phyloP scores from a whole-genome alignment of 1,140 invertebrate species.

The Odontomachus brunneus region DNA sequence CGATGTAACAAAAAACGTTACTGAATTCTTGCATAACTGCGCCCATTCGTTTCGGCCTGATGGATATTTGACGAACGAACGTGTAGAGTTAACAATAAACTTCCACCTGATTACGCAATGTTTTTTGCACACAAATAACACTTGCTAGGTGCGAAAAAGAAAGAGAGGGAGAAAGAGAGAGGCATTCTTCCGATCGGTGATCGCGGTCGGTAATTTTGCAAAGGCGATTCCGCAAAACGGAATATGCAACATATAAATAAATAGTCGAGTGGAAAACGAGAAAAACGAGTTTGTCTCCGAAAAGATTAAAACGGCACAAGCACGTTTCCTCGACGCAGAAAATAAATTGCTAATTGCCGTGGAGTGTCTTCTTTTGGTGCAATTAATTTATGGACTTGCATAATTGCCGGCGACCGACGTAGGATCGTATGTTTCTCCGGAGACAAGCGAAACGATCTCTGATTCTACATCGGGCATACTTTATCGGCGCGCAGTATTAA shows the following conservation, averaged over 20 bases:
- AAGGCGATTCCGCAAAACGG: neutral
- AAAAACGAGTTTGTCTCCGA: constrained; percentile 40
- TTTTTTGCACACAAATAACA: neutral
- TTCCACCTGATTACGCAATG: neutral
- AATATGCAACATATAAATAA: constrained; percentile 14
- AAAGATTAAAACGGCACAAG: constrained; percentile 37
- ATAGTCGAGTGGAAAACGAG: constrained; percentile 32
- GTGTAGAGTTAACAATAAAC: neutral
- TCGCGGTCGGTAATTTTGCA: neutral
- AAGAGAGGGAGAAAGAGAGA: neutral
- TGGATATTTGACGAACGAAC: no score
- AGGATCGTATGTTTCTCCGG: constrained; percentile 51
- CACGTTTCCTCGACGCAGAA: constrained; percentile 42
- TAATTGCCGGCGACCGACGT: constrained; percentile 41
- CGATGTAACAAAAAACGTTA: no score
- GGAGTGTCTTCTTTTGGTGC: constrained; percentile 42
- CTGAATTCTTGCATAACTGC: no score
- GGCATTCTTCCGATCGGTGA: neutral
- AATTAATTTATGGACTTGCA: constrained; percentile 56
- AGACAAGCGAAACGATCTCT: constrained; percentile 36
- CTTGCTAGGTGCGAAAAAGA: neutral
- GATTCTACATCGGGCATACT: constrained; percentile 41
- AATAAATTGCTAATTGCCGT: constrained; percentile 49
- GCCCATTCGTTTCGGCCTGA: no score
- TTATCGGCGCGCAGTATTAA: constrained; percentile 44